Base-by-base conservation (phyloP, 1,140 invertebrate species). In the Goniozus legneri region DNA sequence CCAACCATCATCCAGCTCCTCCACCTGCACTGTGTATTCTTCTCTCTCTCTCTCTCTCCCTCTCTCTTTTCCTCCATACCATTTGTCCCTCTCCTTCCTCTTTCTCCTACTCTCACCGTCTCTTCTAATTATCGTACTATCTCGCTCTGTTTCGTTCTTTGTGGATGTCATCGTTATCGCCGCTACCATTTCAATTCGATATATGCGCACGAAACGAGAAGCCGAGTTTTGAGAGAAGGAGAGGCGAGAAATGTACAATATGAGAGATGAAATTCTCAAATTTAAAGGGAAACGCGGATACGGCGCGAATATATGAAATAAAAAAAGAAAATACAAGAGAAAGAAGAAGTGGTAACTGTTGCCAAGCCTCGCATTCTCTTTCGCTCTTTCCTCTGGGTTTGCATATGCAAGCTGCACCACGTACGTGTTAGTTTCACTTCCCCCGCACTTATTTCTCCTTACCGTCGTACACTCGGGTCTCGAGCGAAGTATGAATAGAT, bases 91-190 rank as follows among this genome's bases (percentile, higher is more conserved):
- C 27, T n/a, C 41, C 12, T 30, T 27, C 12, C 21, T 37, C 37
- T 22, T 32, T 30, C 36, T 22, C 31, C 20, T 47, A 33, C 41
- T 48, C 44, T 47, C 45, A 33, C 50, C 30, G 41, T 21, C 54
- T 43, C 50, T 55, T 65, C 54, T 64, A 65, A 71, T 71, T 69
- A 69, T 69, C 67, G 52, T 60, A 58, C 60, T 57, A 56, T 67
- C 66, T 65, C 65, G 52, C 65, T 71, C 53, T 35, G 40, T 52
- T 51, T 56, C 49, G 47, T 50, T 27, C 47, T 44, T 22, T 27
- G 37, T 43, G 15, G 47, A 47, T 54, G 32, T 47, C 48, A 41
- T 22, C 33, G 27, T 30, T 19, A 21, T 36, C 43, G 45, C 39
- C 19, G 30, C 22, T 30, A 41, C 24, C 30, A 20, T 46, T n/a